Evolutionary conservation across 2,888 invertebrate species (phyloP), one percentile per base, ranked within the genome.

Genomic region (Arrhopalites spinosus): DNA sequence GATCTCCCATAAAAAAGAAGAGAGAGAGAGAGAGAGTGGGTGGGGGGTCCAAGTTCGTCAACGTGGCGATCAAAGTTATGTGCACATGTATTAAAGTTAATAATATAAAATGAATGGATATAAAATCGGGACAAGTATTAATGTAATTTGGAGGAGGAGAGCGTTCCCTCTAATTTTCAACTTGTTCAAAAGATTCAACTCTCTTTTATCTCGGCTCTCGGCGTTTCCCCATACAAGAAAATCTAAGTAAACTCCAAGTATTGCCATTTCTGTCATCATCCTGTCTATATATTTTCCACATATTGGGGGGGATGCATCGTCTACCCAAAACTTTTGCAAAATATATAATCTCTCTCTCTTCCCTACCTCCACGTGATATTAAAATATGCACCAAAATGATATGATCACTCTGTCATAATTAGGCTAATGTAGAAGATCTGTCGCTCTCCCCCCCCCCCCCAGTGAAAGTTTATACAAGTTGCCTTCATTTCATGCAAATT

Each of bases 161-260:
- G 36, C 36, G 36, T 29, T 36, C 43, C 66, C 30, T 66, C 23
- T n/a, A 43, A 43, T 43, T 43, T 66, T 20, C 43, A 56, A 56
- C 36, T 70, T 56, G 20, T 56, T 56, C 70, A 70, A 53, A 69
- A 70, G 56, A 70, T 29, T 56, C 56, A 56, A 56, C 23, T 70
- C 56, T 70, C 43, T 66, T 66, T 66, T 66, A 66, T 66, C 36
- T 66, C 30, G 66, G 66, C 29, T 8, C 63, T 63, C 30, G 63
- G n/a, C 11, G 17, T 29, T 27, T 29, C 63, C 36, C 13, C 20
- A 50, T 23, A 15, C n/a, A 53, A 70, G n/a, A 56, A 69, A 50
- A 50, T 27, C n/a, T 25, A 68, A 68, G 29, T 68, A 50, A 68
- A 47, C 68, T 68, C 36, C 36, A 36, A 36, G 36, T 36, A 36